Conservation (phyloP, 2,797 vertebrate species). For the Anabacerthia variegaticeps region DNA sequence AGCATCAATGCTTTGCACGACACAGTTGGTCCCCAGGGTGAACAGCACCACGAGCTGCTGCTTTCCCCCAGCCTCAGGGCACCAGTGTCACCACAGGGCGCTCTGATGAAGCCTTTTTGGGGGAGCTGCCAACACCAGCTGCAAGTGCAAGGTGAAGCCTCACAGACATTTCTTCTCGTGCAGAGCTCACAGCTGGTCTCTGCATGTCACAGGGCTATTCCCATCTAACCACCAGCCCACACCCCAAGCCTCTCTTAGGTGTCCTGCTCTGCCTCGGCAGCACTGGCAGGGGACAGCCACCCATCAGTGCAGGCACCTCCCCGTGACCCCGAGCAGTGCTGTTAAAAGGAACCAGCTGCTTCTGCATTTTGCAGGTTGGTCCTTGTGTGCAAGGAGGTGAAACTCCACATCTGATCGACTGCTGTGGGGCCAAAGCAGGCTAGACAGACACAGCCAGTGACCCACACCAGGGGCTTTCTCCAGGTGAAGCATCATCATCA, state of each 20-base stretch:
- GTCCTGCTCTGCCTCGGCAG: neutral
- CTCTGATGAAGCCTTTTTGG: fast-evolving
- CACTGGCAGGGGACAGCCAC: neutral
- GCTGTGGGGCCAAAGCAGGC: slow-evolving; percentile 21
- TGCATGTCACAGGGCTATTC: neutral
- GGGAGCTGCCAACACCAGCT: neutral
- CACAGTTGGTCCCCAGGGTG: fast-evolving
- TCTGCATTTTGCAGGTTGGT: slow-evolving; percentile 7
- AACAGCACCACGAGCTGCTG: neutral
- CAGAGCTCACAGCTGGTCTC: neutral
- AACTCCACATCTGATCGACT: neutral
- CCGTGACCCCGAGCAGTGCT: fast-evolving
- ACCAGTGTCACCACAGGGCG: fast-evolving
- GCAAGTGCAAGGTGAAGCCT: neutral
- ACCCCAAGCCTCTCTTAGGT: too few species aligned
- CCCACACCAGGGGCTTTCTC: neutral
- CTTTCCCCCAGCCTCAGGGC: neutral
- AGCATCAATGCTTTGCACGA: neutral
- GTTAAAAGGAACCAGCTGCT: neutral
- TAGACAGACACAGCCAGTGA: slow-evolving; percentile 25
- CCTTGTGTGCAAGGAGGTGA: slow-evolving; percentile 31
- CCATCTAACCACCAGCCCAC: neutral
- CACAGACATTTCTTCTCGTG: fast-evolving
- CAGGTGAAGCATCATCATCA: neutral
- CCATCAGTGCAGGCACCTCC: fast-evolving